Evolutionary conservation across 1,140 invertebrate species (phyloP).

Genomic region (Brachionus rubens): DNA sequence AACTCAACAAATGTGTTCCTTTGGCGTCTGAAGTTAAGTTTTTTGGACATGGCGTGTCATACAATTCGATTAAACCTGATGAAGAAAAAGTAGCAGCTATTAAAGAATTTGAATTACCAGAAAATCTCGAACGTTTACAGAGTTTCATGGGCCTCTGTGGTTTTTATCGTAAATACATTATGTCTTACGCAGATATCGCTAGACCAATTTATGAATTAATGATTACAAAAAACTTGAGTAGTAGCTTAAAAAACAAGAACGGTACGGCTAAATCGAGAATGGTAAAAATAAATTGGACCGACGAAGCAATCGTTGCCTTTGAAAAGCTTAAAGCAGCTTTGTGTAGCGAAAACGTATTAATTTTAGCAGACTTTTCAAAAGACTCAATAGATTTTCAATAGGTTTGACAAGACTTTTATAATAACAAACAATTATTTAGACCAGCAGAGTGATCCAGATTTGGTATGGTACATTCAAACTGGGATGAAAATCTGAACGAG

Average conservation of each 20-base stretch:
- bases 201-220: slow-evolving; percentile 48
- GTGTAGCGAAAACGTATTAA: background rate
- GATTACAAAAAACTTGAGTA: too few relatives aligned
- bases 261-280: too few relatives aligned
- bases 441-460: too few relatives aligned
- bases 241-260: too few relatives aligned
- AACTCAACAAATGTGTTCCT: slow-evolving; percentile 59
- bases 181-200: slow-evolving; percentile 39
- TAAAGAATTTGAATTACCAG: background rate
- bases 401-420: too few relatives aligned
- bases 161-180: slow-evolving; percentile 51
- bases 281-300: too few relatives aligned
- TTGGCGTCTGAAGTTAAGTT: slow-evolving; percentile 54
- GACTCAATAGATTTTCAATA: too few relatives aligned
- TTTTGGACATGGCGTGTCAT: slow-evolving; percentile 53
- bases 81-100: background rate
- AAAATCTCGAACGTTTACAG: background rate
- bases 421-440: too few relatives aligned
- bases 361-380: background rate
- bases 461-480: background rate
- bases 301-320: too few relatives aligned
- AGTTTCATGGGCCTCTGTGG: background rate
- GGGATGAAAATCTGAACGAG: background rate
- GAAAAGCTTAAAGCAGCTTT: too few relatives aligned
- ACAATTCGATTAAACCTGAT: slow-evolving; percentile 43